A percentile compares a stretch with the other conserved stretches of the same genome.
These are phyloP conservation scores for Aspidiotus rigidus DNA, from an alignment of 2,888 invertebrate species.

Conservation along the genomic window DNA sequence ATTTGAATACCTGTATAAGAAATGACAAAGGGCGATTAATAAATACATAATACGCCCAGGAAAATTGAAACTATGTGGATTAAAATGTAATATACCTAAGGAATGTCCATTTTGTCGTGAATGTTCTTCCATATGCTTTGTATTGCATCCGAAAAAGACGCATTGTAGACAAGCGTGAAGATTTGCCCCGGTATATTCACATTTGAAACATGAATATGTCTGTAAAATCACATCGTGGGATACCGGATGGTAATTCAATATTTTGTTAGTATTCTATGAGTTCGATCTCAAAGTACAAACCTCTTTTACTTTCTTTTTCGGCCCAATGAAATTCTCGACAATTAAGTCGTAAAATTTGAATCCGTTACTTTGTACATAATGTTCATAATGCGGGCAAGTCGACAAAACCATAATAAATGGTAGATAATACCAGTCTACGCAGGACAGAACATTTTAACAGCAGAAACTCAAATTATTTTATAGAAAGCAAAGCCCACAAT, in stretches of 20 bases:
- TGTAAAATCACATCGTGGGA: background rate
- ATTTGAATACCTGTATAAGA: constrained; percentile 63
- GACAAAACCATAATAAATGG: constrained; percentile 12
- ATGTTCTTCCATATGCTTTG: constrained; percentile 78
- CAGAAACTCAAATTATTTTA: too few relatives aligned
- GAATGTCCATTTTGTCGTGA: constrained; percentile 70
- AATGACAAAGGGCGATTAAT: background rate
- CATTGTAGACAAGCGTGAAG: constrained; percentile 80
- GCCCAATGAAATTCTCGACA: constrained; percentile 29
- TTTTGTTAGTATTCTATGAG: too few relatives aligned
- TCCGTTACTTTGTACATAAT: constrained; percentile 13
- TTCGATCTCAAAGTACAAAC: background rate
- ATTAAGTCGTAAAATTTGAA: constrained; percentile 24
- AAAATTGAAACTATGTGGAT: background rate
- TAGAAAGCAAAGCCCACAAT: too few relatives aligned
- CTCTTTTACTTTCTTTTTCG: constrained; percentile 22
- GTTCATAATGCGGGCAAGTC: constrained; percentile 24
- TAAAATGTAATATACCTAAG: constrained; percentile 47
- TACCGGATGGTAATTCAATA: too few relatives aligned
- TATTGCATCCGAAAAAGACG: constrained; percentile 80
- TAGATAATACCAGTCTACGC: too few relatives aligned
- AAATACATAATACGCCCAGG: constrained; percentile 6
- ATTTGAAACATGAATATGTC: constrained; percentile 57
- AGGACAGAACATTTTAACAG: too few relatives aligned
- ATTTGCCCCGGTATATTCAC: constrained; percentile 67